Percentiles rank a stretch among this genome's conserved stretches.
These are phyloP conservation scores for Todiramphus saurophagus DNA, from an alignment of 2,113 vertebrate species.

Conservation along the genomic window DNA sequence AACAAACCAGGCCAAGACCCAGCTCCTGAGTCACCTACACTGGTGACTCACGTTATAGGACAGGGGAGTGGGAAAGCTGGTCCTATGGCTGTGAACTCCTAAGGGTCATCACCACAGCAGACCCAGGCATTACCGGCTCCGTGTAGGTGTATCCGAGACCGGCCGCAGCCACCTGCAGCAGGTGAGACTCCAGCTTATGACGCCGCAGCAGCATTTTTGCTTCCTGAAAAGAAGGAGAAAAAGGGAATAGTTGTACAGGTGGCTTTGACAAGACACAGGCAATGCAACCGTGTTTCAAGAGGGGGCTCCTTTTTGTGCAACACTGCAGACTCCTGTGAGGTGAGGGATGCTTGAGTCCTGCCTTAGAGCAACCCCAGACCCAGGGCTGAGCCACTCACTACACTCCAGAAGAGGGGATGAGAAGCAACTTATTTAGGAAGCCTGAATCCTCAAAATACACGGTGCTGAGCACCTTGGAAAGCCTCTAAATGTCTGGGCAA, in stretches of 20 bases:
- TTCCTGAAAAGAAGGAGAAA: slow-evolving; percentile 70
- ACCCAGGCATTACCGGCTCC: slow-evolving; percentile 79
- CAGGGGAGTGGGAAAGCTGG: neutral
- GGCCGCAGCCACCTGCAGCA: slow-evolving; percentile 81
- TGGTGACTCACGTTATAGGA: neutral
- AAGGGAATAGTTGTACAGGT: neutral
- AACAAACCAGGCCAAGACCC: neutral
- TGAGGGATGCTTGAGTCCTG: neutral
- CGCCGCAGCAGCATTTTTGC: slow-evolving; percentile 79
- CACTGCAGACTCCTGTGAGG: neutral
- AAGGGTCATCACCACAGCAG: neutral
- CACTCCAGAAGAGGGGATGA: neutral
- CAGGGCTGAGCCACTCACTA: neutral
- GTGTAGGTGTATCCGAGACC: slow-evolving; percentile 82
- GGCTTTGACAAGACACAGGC: neutral
- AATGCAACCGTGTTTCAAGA: neutral
- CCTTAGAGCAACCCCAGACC: neutral
- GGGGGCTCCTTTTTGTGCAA: neutral
- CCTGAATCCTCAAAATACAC: neutral
- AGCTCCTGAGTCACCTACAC: neutral
- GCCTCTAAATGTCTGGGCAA: neutral
- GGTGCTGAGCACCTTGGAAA: neutral
- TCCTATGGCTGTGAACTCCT: neutral
- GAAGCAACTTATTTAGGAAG: neutral
- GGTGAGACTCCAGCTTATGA: slow-evolving; percentile 85